Evolutionary conservation across 2,888 invertebrate species (phyloP), one percentile per base, ranked within the genome.

Genomic region (Silvanus unidentatus): DNA sequence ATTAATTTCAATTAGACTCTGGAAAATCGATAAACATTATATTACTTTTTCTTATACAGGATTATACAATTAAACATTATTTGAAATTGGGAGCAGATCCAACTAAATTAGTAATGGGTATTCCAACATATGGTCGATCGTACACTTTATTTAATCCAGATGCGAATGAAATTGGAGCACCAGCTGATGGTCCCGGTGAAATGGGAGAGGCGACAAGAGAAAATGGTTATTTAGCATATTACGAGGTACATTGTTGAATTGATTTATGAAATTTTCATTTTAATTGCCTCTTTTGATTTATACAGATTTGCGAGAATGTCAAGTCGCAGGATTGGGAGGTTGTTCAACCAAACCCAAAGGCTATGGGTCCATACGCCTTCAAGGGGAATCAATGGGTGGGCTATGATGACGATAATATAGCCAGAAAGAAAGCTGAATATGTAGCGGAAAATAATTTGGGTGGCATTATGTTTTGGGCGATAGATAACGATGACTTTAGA

Each of bases 401-500:
- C 0, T 94, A 90, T 64, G 94, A 94, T 62, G 94, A 94, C 61
- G 82, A 88, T 53, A 81, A 82, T 8, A 90, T 91, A 38, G 89
- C 88, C 0, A 79, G 77, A 62, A 82, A 80, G 64, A 93, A 95
- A 77, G 84, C 89, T 0, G 81, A 84, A 59, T 94, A 91, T 64
- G 93, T 90, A 1, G 86, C 84, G 27, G 84, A 90, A 48, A 85
- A 88, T 54, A 81, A 83, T 42, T 77, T 94, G 15, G 94, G 94
- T 58, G 94, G 94, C 63, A 89, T 90, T 40, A 90, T 90, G 90
- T 89, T 89, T 72, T 91, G 90, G 90, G 88, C 93, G 0, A 87
- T 95, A 57, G 94, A 94, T 72, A 94, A 92, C 67, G 94, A 95
- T 53, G 94, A 95, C 65, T 95, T 94, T 76, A 80, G 93, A 38